These are phyloP conservation scores for Thera britannica DNA, from an alignment of 2,888 invertebrate genomes.

Conservation along the genomic window DNA sequence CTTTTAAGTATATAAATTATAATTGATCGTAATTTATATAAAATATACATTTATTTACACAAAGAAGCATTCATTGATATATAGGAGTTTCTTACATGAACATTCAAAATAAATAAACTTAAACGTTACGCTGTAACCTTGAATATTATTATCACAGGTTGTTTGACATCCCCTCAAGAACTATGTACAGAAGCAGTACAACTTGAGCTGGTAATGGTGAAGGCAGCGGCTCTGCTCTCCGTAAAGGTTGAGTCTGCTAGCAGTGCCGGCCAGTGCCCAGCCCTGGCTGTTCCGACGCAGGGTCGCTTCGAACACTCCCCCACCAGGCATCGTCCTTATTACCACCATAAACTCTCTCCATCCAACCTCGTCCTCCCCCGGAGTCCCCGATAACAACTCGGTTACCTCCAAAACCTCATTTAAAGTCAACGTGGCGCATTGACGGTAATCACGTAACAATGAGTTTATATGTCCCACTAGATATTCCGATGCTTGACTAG, in stretches of 20 bases:
- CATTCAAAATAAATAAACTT: conserved; percentile 4
- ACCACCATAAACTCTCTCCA: conserved; percentile 87
- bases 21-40: too few species aligned
- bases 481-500: conserved; percentile 85
- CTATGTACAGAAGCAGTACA: conserved; percentile 89
- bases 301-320: conserved; percentile 92
- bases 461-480: conserved; percentile 88
- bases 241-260: conserved; percentile 91
- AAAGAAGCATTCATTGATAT: too few species aligned
- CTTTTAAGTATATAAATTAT: too few species aligned
- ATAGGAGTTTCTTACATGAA: background rate
- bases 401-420: conserved; percentile 87
- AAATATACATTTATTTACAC: too few species aligned
- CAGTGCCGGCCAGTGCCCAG: conserved; percentile 87
- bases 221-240: conserved; percentile 92
- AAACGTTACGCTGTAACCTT: conserved; percentile 10
- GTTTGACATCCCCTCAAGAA: conserved; percentile 29
- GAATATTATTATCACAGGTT: conserved; percentile 49
- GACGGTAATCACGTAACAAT: conserved; percentile 84
- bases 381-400: conserved; percentile 80
- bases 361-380: conserved; percentile 64
- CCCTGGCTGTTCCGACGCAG: conserved; percentile 70
- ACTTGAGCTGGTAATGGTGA: conserved; percentile 89
- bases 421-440: conserved; percentile 88
- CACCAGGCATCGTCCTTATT: conserved; percentile 87